phyloP scores from a whole-genome alignment of 2,797 vertebrate species.

The Leptatherina wallacei region DNA sequence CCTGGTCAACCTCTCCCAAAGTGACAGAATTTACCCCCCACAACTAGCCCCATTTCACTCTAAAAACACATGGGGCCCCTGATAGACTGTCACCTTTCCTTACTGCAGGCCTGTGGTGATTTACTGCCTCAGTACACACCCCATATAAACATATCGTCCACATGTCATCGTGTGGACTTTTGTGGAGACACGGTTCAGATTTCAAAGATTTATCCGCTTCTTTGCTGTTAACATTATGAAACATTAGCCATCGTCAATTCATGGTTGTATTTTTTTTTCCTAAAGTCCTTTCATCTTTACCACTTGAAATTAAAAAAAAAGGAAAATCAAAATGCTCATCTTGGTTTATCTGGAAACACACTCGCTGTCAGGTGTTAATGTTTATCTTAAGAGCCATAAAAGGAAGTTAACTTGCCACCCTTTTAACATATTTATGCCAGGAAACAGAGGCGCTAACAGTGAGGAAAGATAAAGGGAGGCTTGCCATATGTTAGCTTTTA shows the following conservation, averaged over 20 bases:
- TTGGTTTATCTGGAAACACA: slow-evolving; percentile 67
- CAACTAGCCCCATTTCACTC: slow-evolving; percentile 64
- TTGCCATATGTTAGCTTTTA: slow-evolving; percentile 67
- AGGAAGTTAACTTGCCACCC: slow-evolving; percentile 68
- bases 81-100: slow-evolving; percentile 62
- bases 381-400: slow-evolving; percentile 78
- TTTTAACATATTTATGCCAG: slow-evolving; percentile 77
- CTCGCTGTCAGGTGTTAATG: slow-evolving; percentile 79
- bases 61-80: slow-evolving; percentile 73
- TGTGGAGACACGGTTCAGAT: slow-evolving; percentile 44
- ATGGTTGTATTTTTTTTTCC: slow-evolving; percentile 15
- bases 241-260: slow-evolving; percentile 25
- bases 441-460: slow-evolving; percentile 72
- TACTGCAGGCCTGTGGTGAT: slow-evolving; percentile 65
- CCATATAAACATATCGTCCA: slow-evolving; percentile 76
- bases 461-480: slow-evolving; percentile 60
- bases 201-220: slow-evolving; percentile 54
- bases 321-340: slow-evolving; percentile 46
- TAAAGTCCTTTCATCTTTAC: slow-evolving; percentile 47
- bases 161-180: slow-evolving; percentile 66
- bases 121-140: slow-evolving; percentile 71
- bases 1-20: slow-evolving; percentile 68
- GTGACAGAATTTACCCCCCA: slow-evolving; percentile 69
- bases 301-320: background rate
- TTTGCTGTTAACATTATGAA: slow-evolving; percentile 52